Evolutionary conservation across 2,113 vertebrate species (phyloP), one percentile per base, ranked within the genome.

Genomic region (Caranx melampygus): DNA sequence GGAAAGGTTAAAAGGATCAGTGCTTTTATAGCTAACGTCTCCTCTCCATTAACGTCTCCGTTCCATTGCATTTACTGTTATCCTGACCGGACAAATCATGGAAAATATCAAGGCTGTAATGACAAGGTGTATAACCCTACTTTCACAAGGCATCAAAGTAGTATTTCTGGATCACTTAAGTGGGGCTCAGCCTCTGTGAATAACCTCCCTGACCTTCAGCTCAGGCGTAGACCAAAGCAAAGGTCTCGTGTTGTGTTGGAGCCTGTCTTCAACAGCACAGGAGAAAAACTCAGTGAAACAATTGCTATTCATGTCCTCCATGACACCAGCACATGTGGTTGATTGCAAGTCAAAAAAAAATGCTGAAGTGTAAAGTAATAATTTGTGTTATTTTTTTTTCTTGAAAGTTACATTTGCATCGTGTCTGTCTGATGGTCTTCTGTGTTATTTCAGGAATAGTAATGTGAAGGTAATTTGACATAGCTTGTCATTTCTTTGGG

Each of bases 1-100:
- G 84, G 69, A 88, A 89, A 92, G 91, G 90, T 90, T 91, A 90
- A 93, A 90, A 82, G 87, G 88, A 87, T 89, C 82, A 89, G 62
- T 69, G 42, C 42, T 81, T 92, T 89, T 80, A 89, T 73, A 66
- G 69, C 80, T 72, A 55, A 83, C 75, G 58, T 55, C 64, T 72
- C 71, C 79, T 82, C 78, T 81, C 72, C 70, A 84, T 89, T 71
- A 54, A 83, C 75, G 49, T 55, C 64, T 72, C 72, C 79, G 81
- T 82, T 81, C 72, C 70, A 84, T 89, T 87, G 31, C 63, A 60
- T 87, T 81, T 75, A 87, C 73, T 51, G 45, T 86, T 76, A 81
- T 68, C 67, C 60, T 18, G 60, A 68, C 60, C 33, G 35, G 82
- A 88, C 70, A 52, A 75, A 66, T 86, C 78, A 81, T 37, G 37